Percentiles rank a stretch among this genome's conserved stretches.
Conservation (phyloP, 1,140 invertebrate species). For the Formica selysi region DNA sequence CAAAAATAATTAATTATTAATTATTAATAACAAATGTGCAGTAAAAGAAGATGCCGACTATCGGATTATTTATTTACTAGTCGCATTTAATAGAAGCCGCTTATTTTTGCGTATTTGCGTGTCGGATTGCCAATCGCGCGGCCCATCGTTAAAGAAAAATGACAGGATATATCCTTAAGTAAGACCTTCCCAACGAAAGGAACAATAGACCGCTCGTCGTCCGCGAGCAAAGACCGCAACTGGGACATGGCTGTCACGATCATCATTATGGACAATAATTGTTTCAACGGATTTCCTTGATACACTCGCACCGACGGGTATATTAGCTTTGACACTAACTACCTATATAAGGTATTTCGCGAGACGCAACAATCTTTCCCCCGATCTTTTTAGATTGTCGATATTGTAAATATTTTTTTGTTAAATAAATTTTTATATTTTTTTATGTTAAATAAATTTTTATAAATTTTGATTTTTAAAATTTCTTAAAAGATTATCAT, state of each 20-base stretch:
- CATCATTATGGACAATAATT: constrained; percentile 44
- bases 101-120: constrained; percentile 21
- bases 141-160: constrained; percentile 43
- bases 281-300: constrained; percentile 59
- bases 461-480: too few species aligned
- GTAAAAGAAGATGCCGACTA: too few species aligned
- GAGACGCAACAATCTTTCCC: background rate
- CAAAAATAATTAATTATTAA: too few species aligned
- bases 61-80: too few species aligned
- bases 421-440: too few species aligned
- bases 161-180: constrained; percentile 52
- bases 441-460: too few species aligned
- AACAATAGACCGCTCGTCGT: constrained; percentile 38
- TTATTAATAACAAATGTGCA: too few species aligned
- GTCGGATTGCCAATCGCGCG: constrained; percentile 28
- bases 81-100: background rate
- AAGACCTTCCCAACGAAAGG: constrained; percentile 59
- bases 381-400: background rate
- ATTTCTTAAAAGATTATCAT: too few species aligned
- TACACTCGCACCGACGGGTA: background rate
- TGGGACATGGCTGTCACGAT: constrained; percentile 56
- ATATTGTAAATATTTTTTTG: too few species aligned
- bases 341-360: background rate
- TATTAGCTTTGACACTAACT: background rate
- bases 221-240: constrained; percentile 29